These are phyloP conservation scores for Porites cylindrica DNA, from an alignment of 92 coral and sea anemone species.

Conservation along the genomic window DNA sequence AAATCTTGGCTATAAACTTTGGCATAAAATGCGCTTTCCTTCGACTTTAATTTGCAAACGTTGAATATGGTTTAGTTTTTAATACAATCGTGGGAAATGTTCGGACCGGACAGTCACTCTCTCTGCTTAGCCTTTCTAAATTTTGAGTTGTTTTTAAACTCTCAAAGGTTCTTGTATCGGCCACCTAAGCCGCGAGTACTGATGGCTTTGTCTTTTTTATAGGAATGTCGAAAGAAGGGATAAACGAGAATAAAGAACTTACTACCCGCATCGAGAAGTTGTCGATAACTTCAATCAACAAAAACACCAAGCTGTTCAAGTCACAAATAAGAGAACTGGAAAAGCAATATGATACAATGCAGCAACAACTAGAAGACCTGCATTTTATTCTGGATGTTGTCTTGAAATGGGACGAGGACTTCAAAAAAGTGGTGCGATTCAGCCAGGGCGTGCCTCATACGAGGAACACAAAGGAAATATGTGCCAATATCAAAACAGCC, in stretches of 20 bases:
- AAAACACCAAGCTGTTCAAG: conserved; percentile 72
- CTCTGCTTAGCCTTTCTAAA: too few species aligned
- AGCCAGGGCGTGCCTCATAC: conserved; percentile 98
- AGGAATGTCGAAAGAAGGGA: conserved; percentile 63
- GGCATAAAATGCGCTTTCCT: too few species aligned
- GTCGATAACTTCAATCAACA: conserved; percentile 80
- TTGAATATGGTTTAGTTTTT: too few species aligned
- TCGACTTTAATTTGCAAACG: too few species aligned
- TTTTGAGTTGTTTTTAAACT: too few species aligned
- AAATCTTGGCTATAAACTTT: too few species aligned
- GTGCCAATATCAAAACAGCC: conserved; percentile 79
- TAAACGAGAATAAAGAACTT: conserved; percentile 55
- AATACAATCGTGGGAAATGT: too few species aligned
- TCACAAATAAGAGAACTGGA: conserved; percentile 80
- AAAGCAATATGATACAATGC: conserved; percentile 82
- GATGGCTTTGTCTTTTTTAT: not conserved
- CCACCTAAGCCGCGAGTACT: not conserved
- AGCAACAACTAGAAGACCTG: conserved; percentile 88
- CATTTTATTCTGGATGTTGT: conserved; percentile 82
- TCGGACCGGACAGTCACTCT: too few species aligned
- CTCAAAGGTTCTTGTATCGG: too few species aligned
- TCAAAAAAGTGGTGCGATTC: conserved; percentile 87
- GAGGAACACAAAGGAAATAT: conserved; percentile 84
- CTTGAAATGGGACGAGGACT: conserved; percentile 90
- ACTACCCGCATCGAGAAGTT: conserved; percentile 77